Percentiles rank a stretch among this genome's conserved stretches.
Evolutionary conservation across 1,140 invertebrate genomes (phyloP).

Genomic region (Apis florea): DNA sequence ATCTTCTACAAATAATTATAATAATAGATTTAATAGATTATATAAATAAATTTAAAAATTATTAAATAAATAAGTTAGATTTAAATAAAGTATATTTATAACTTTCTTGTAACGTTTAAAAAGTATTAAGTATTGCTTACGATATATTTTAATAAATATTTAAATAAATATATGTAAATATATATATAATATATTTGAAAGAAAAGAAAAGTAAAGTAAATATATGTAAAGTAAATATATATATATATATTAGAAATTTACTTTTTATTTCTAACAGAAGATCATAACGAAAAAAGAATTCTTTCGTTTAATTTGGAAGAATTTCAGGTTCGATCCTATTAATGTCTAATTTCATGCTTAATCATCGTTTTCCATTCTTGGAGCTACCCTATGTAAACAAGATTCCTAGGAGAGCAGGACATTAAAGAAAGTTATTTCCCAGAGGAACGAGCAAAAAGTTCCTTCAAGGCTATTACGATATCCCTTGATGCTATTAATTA

Average conservation of each 20-base stretch:
- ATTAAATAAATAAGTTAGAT: too few species aligned
- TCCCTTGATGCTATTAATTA: not conserved
- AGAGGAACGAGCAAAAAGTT: not conserved
- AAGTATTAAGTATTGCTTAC: too few species aligned
- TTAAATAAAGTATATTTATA: too few species aligned
- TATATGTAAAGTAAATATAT: too few species aligned
- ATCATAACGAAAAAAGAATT: constrained; percentile 35
- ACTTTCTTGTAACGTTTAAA: too few species aligned
- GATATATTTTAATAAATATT: too few species aligned
- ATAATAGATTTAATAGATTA: too few species aligned
- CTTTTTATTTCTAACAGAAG: constrained; percentile 37
- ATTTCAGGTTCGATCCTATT: not conserved
- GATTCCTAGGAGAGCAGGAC: constrained; percentile 2
- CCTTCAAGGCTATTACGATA: not conserved
- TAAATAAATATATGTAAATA: too few species aligned
- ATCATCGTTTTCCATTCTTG: not conserved
- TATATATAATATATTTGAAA: too few species aligned
- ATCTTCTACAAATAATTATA: too few species aligned
- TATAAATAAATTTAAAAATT: too few species aligned
- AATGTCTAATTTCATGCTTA: not conserved
- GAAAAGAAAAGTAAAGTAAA: too few species aligned
- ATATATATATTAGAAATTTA: not conserved
- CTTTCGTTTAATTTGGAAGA: not conserved
- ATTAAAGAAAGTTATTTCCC: not conserved
- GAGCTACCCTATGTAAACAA: constrained; percentile 2